phyloP scores from a whole-genome alignment of 1,140 invertebrate genomes.

The Scaptomyza pallida region DNA sequence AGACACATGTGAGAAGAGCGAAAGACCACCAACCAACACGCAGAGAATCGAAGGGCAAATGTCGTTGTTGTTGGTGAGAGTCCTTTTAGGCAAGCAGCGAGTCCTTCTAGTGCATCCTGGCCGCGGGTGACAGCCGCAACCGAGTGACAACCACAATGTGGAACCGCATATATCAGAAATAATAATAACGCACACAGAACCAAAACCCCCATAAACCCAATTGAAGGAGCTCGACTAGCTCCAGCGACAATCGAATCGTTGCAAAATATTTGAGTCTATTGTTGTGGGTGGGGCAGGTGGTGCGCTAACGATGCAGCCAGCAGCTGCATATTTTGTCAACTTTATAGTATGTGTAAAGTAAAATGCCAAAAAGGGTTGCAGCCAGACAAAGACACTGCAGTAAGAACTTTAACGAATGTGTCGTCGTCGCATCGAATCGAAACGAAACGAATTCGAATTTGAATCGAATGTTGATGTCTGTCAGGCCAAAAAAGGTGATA shows the following conservation, averaged over 20 bases:
- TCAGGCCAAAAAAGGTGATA: conserved; percentile 71
- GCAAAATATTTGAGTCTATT: conserved; percentile 64
- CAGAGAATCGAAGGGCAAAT: background rate
- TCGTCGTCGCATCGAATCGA: conserved; percentile 29
- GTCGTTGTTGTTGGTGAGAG: background rate
- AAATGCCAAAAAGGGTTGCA: conserved; percentile 46
- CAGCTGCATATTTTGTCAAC: conserved; percentile 80
- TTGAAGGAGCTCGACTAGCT: conserved; percentile 29
- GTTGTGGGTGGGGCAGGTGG: conserved; percentile 14
- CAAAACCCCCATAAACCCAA: conserved; percentile 55
- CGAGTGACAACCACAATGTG: conserved; percentile 79
- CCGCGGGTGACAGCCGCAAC: conserved; percentile 36
- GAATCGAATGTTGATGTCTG: conserved; percentile 48
- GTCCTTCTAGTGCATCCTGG: background rate
- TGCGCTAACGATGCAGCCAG: conserved; percentile 65
- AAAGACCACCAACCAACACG: conserved; percentile 42
- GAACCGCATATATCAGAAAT: conserved; percentile 82
- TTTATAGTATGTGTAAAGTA: conserved; percentile 20
- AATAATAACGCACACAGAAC: conserved; percentile 62
- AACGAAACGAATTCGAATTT: conserved; percentile 1
- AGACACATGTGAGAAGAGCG: background rate
- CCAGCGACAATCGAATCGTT: conserved; percentile 72
- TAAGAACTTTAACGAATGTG: conserved; percentile 56
- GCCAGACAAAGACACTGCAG: conserved; percentile 17
- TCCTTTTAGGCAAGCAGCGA: conserved; percentile 9